A percentile compares a stretch with the other conserved stretches of the same genome.
Conservation (phyloP, 2,113 vertebrate species). For the Misgurnus mizolepis region DNA sequence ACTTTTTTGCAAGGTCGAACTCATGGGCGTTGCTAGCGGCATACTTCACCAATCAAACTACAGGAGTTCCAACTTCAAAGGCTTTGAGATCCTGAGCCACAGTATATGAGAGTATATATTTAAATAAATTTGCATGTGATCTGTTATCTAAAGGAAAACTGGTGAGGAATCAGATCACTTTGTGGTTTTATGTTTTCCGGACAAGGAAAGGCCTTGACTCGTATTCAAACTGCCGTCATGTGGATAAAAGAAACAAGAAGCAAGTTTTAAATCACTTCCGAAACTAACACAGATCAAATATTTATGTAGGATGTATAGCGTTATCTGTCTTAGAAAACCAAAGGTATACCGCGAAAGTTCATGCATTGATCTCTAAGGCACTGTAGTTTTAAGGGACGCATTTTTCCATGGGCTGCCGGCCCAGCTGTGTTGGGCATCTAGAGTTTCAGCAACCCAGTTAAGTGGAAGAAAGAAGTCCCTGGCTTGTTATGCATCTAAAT, state of each 20-base stretch:
- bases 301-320: not conserved
- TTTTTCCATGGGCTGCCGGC: conserved; percentile 12
- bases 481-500: conserved; percentile 32
- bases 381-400: not conserved
- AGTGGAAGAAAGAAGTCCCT: conserved; percentile 14
- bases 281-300: conserved; percentile 27
- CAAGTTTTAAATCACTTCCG: not conserved
- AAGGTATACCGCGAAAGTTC: not conserved
- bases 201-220: not conserved
- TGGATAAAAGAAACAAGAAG: not conserved
- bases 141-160: not conserved
- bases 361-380: conserved; percentile 10
- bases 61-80: not conserved
- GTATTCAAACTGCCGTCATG: not conserved
- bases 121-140: conserved; percentile 22
- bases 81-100: not conserved
- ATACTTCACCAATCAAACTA: no score
- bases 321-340: conserved; percentile 3
- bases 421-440: conserved; percentile 38
- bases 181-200: conserved; percentile 14
- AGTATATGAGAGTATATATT: not conserved
- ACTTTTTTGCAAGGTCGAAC: no score
- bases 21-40: no score
- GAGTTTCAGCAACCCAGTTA: conserved; percentile 32
- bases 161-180: not conserved